Evolutionary conservation across 2,888 invertebrate species (phyloP).

Genomic region (Eupithecia abbreviata): DNA sequence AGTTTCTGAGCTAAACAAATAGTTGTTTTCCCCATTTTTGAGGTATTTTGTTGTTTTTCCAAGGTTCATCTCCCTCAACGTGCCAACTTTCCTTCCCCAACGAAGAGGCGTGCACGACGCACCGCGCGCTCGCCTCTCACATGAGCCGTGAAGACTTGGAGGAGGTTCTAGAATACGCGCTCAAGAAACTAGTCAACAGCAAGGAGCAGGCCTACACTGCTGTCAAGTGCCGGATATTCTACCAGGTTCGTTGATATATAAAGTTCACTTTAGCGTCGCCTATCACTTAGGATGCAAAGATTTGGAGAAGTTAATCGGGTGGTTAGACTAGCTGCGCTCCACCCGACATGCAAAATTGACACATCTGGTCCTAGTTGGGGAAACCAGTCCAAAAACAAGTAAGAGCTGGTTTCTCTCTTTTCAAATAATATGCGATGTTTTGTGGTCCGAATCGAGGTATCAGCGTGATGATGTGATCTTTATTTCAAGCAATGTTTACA

Average conservation of each 20-base stretch:
- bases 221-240: constrained; percentile 91
- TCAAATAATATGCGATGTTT: too few relatives aligned
- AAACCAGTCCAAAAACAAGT: too few relatives aligned
- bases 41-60: background rate
- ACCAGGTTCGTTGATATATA: constrained; percentile 79
- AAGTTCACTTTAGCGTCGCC: background rate
- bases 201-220: constrained; percentile 82
- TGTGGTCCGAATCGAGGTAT: too few relatives aligned
- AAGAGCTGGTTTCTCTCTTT: too few relatives aligned
- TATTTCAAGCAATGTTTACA: constrained; percentile 36
- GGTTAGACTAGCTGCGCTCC: too few relatives aligned
- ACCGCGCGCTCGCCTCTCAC: constrained; percentile 61
- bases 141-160: constrained; percentile 69
- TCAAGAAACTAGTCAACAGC: constrained; percentile 75
- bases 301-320: too few relatives aligned
- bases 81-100: constrained; percentile 74
- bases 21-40: background rate
- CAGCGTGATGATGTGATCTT: too few relatives aligned
- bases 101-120: constrained; percentile 66
- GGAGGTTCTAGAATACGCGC: constrained; percentile 79
- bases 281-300: too few relatives aligned
- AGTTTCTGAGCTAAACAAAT: background rate
- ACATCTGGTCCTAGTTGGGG: too few relatives aligned
- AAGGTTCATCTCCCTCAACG: constrained; percentile 76
- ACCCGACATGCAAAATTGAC: too few relatives aligned